Base-by-base conservation (phyloP, 2,888 invertebrate species). In the Tillus elongatus region DNA sequence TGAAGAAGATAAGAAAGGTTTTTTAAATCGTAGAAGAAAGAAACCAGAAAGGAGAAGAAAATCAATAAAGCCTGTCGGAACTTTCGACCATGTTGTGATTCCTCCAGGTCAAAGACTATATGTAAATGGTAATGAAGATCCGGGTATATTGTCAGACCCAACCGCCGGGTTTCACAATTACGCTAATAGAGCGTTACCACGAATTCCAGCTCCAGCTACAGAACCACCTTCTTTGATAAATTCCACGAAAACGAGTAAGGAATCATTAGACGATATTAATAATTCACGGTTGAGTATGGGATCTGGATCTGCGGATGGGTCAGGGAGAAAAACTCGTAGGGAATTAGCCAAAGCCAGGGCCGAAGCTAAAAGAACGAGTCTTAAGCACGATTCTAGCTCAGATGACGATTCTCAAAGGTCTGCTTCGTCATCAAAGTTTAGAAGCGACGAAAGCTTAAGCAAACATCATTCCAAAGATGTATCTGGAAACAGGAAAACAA, bases 401-500 rank as follows among this genome's bases (percentile, higher is more conserved):
- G 81, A 81, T 39, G 82, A 82, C 52, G 79, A 79, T 41, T 82
- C 80, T 11, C 66, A 79, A 36, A 74, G 74, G 48, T 83, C 82
- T 14, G 77, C 75, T 12, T 76, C 75, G 13, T 78, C 81, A 1
- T 74, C 81, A 54, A 68, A 77, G 33, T 77, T 79, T 56, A 71
- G 77, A 54, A 80, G 79, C 56, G 82, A 82, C 45, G 81, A 83
- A 47, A 78, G 77, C 42, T 64, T 79, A 37, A 74, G 74, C 54
- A 52, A 48, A 28, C 35, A 37, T 13, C 36, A 30, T 2, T 38
- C 35, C 1, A 44, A 50, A 11, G 74, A 71, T 40, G 71, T 71
- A 39, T 73, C 75, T 0, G 63, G 73, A 27, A 80, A 72, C 54
- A 75, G 78, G 47, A 72, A 74, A 52, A 77, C 82, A 15, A 70